These are phyloP conservation scores for Hirudinaria manillensis DNA, from an alignment of 2,888 invertebrate species.

Conservation along the genomic window DNA sequence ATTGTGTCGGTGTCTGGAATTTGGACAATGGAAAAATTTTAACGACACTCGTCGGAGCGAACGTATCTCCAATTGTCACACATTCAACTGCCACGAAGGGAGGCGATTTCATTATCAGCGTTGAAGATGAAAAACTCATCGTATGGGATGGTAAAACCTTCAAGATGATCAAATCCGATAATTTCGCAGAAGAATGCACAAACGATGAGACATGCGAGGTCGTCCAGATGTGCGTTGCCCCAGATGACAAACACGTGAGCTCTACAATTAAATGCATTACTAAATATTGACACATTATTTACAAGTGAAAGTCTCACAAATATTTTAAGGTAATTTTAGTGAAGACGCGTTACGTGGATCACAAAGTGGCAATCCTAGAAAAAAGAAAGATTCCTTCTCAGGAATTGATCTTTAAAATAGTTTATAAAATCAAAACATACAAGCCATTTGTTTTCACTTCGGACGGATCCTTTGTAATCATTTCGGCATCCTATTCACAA, in stretches of 20 bases:
- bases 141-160: constrained; percentile 24
- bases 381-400: constrained; percentile 12
- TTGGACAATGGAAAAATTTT: constrained; percentile 76
- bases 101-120: constrained; percentile 65
- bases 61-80: constrained; percentile 68
- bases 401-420: background rate
- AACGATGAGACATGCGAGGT: background rate
- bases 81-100: constrained; percentile 81
- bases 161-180: constrained; percentile 8
- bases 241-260: constrained; percentile 24
- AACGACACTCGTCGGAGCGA: constrained; percentile 67
- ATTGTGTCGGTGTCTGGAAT: constrained; percentile 92
- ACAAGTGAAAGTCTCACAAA: no score
- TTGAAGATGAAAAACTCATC: constrained; percentile 5
- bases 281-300: background rate
- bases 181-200: background rate
- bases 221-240: constrained; percentile 7
- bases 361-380: background rate
- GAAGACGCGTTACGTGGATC: no score
- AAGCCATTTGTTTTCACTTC: constrained; percentile 15
- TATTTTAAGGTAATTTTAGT: no score
- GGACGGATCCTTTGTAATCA: background rate
- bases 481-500: background rate
- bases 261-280: background rate
- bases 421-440: background rate